Evolutionary conservation across 1,140 invertebrate genomes (phyloP), one percentile per base, ranked within the genome.

Genomic region (Neuroterus valhalla): DNA sequence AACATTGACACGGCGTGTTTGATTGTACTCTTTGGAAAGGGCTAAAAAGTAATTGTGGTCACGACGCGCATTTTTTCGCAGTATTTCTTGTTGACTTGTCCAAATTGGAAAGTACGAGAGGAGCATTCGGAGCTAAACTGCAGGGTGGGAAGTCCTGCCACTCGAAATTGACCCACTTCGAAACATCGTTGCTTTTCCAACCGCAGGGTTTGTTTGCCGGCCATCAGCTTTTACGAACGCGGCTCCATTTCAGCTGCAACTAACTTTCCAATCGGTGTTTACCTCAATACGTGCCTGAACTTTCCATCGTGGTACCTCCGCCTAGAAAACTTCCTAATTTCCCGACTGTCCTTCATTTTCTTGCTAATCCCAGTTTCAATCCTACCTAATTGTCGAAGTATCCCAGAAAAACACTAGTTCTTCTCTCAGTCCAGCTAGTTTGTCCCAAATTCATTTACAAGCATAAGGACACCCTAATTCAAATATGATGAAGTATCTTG

Each of bases 181-280:
- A 67, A 83, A 78, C 66, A 82, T 73, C 42, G 68, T 77, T 70
- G 74, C 76, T 78, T 78, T 78, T 73, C 68, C 31, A 55, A 78
- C 71, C 70, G 38, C 72, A 71, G 44, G 78, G 78, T 84, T 81
- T 83, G 83, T 86, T 84, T 83, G 82, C 67, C 72, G 26, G 78
- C 72, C 77, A 76, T 79, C 79, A 84, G 80, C 81, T 86, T 85
- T 83, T 84, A 80, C 76, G 75, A 75, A 84, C 71, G 71, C 70
- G 78, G 78, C 79, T 82, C 81, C 77, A 83, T 85, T 86, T 86
- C 78, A 75, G 76, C 75, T 77, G 78, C 80, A 77, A 78, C 78
- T 80, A 84, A 86, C 83, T 86, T 86, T 85, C 77, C 82, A 81
- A 85, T 84, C 81, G 81, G 70, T 84, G 83, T 85, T 85, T 85